phyloP scores from a whole-genome alignment of 2,113 vertebrate genomes.

The Alexandromys fortis region DNA sequence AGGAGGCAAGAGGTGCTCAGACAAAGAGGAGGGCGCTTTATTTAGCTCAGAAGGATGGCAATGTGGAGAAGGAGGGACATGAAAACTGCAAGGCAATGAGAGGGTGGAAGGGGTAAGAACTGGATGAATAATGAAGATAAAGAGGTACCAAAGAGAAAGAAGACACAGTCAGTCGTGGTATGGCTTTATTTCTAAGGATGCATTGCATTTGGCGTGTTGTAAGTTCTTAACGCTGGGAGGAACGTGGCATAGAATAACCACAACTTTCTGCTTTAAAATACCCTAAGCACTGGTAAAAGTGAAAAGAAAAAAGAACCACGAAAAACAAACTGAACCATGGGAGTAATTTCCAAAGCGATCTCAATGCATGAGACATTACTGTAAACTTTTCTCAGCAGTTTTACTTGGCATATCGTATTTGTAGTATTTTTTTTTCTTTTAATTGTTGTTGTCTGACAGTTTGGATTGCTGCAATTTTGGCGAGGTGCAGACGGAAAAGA shows the following conservation, averaged over 20 bases:
- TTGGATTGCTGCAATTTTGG: neutral
- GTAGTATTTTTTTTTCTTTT: neutral
- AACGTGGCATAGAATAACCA: neutral
- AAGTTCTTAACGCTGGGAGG: neutral
- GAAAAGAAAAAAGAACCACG: neutral
- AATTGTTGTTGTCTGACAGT: neutral
- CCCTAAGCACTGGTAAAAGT: neutral
- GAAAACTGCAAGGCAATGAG: neutral
- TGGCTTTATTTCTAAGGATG: neutral
- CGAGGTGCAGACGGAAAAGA: neutral
- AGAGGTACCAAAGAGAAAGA: neutral
- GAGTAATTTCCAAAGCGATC: conserved; percentile 7
- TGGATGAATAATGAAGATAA: neutral
- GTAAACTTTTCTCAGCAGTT: neutral
- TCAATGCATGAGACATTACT: neutral
- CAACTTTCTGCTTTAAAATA: conserved; percentile 45
- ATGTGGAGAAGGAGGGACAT: neutral
- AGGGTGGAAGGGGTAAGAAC: neutral
- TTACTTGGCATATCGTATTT: neutral
- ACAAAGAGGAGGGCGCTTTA: neutral
- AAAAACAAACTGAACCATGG: neutral
- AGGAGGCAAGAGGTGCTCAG: neutral
- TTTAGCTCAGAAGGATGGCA: neutral
- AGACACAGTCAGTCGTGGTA: neutral
- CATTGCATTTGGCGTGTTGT: neutral